Evolutionary conservation across 2,888 invertebrate genomes (phyloP).

Genomic region (Loripinus fragilis): DNA sequence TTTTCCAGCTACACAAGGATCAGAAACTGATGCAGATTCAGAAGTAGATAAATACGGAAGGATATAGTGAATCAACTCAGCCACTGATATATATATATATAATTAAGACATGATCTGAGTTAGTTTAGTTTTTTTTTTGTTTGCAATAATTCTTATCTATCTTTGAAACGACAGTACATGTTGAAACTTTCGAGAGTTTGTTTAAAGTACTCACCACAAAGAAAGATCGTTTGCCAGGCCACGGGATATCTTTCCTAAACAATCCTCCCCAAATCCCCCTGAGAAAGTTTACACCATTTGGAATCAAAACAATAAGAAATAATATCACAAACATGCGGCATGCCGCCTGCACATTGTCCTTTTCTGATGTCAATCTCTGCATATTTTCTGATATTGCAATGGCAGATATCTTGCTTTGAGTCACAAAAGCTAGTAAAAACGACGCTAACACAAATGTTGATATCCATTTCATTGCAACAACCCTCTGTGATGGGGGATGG

Average conservation of each 20-base stretch:
- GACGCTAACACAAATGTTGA: constrained; percentile 51
- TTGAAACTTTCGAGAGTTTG: too few species aligned
- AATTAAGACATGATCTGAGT: too few species aligned
- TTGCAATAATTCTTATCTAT: too few species aligned
- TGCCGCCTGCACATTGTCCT: background rate
- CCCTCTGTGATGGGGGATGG: constrained; percentile 46
- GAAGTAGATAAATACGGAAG: too few species aligned
- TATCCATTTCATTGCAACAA: constrained; percentile 66
- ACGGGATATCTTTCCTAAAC: constrained; percentile 64
- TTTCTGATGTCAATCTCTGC: background rate
- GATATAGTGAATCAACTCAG: too few species aligned
- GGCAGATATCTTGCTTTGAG: constrained; percentile 56
- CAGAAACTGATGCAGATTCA: too few species aligned
- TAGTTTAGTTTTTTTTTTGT: too few species aligned
- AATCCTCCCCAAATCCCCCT: constrained; percentile 65
- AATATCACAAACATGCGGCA: constrained; percentile 56
- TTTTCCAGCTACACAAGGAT: too few species aligned
- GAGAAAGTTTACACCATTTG: constrained; percentile 63
- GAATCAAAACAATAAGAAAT: constrained; percentile 57
- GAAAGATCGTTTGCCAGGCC: constrained; percentile 65
- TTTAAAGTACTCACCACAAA: constrained; percentile 68
- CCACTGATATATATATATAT: too few species aligned
- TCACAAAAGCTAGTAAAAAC: constrained; percentile 48
- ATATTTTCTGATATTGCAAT: constrained; percentile 54
- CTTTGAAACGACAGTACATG: too few species aligned